Evolutionary conservation across 2,797 vertebrate species (phyloP), one percentile per base, ranked within the genome.

Genomic region (Momotus momota): DNA sequence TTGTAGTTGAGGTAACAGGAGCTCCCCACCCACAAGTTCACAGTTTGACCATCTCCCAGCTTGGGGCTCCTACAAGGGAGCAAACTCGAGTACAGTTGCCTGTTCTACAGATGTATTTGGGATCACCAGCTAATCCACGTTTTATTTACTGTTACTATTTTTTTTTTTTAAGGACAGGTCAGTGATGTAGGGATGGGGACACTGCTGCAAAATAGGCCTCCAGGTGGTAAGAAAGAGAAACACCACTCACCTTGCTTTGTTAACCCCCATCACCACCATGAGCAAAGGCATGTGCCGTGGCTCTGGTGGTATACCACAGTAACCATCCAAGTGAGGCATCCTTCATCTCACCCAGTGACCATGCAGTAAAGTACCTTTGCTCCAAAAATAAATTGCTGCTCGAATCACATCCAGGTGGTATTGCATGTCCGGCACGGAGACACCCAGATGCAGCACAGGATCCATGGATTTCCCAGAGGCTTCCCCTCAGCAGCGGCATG

Each of bases 181-280:
- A 86, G 12, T 9, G 5, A 61, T 15, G 10, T 3, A 57, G 51
- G 27, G 46, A 9, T n/a, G 69, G 22, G 18, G 51, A 13, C 43
- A 66, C 1, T 62, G 60, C 60, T 43, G 10, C 54, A 43, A 80
- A 90, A 73, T 6, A 64, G 80, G 19, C 40, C 20, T 89, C 7
- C 33, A 29, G 16, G 31, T 33, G 25, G 14, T 17, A 74, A 60
- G 12, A 61, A 74, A 60, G 12, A 61, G 69, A 27, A 84, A 55
- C 22, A 55, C 13, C n/a, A 25, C 43, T 86, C 51, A 23, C 29
- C 26, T 90, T 20, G 58, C 55, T 22, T 74, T 23, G n/a, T n/a
- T 91, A 31, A 41, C 55, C 27, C 2, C 4, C 5, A 8, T 15
- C 9, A 1, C 6, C 6, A 9, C 17, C 8, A 0, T 16, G 26